Conservation (phyloP, 92 coral and sea anemone species). For the Desmophyllum pertusum region DNA sequence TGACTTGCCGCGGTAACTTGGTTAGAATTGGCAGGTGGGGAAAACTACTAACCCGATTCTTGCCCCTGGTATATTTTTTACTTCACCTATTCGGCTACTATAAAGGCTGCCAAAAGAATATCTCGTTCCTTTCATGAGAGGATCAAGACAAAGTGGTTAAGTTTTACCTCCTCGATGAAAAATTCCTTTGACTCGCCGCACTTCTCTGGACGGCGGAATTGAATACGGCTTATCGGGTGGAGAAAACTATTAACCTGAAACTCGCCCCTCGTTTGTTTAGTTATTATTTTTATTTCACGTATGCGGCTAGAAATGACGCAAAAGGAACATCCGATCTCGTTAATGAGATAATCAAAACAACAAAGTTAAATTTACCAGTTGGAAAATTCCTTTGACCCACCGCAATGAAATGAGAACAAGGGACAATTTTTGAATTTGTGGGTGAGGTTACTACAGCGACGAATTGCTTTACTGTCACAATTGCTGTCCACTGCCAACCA, state of each 20-base stretch:
- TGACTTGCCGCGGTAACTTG: not conserved
- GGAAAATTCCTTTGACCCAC: not conserved
- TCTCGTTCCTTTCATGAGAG: not conserved
- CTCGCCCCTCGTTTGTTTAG: not conserved
- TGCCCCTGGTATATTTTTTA: not conserved
- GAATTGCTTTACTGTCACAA: not conserved
- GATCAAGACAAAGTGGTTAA: not conserved
- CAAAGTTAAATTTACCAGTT: not conserved
- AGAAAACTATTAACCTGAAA: not conserved
- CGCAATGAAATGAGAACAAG: not conserved
- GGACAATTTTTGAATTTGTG: not conserved
- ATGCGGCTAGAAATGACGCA: not conserved
- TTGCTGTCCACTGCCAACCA: not conserved
- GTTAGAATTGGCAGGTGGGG: not conserved
- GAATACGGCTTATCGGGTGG: not conserved
- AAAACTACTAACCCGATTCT: not conserved
- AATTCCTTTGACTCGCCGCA: conserved; percentile 11
- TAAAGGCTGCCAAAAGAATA: not conserved
- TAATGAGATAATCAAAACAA: not conserved
- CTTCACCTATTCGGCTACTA: not conserved
- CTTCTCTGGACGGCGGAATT: not conserved
- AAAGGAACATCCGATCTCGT: too few species aligned
- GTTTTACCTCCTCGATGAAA: not conserved
- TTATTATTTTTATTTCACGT: not conserved
- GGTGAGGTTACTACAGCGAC: not conserved